Conservation (phyloP, 2,888 invertebrate genomes). For the Teleiodes luculella region DNA sequence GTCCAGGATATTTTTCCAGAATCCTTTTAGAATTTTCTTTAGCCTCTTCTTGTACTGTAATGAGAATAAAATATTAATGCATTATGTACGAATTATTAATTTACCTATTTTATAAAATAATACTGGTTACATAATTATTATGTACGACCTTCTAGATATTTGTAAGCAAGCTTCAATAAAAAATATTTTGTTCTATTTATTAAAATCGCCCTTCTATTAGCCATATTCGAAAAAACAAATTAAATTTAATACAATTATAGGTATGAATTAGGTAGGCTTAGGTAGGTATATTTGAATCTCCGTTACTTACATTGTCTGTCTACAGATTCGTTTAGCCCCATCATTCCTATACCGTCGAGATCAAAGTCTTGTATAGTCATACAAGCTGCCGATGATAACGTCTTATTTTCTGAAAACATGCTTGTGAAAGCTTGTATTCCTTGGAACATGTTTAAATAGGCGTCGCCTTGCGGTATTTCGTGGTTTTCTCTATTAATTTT, state of each 20-base stretch:
- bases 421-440: conserved; percentile 24
- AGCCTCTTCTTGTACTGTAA: conserved; percentile 27
- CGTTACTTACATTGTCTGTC: background rate
- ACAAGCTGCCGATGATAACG: conserved; percentile 25
- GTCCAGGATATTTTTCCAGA: background rate
- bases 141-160: too few species aligned
- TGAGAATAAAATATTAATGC: too few species aligned
- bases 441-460: conserved; percentile 45
- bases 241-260: too few species aligned
- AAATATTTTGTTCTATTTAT: too few species aligned
- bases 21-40: conserved; percentile 24
- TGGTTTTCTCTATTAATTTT: conserved; percentile 29
- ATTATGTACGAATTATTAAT: too few species aligned
- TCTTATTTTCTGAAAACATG: conserved; percentile 46
- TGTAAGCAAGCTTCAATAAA: too few species aligned
- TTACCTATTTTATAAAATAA: too few species aligned
- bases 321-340: background rate
- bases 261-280: too few species aligned
- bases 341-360: background rate
- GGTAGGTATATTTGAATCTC: too few species aligned
- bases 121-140: too few species aligned
- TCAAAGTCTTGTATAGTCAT: conserved; percentile 34
- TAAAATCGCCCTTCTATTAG: too few species aligned
- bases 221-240: too few species aligned
- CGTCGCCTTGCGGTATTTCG: conserved; percentile 40